These are phyloP conservation scores for Melanaphis sacchari DNA, from an alignment of 1,140 invertebrate genomes.

Conservation along the genomic window DNA sequence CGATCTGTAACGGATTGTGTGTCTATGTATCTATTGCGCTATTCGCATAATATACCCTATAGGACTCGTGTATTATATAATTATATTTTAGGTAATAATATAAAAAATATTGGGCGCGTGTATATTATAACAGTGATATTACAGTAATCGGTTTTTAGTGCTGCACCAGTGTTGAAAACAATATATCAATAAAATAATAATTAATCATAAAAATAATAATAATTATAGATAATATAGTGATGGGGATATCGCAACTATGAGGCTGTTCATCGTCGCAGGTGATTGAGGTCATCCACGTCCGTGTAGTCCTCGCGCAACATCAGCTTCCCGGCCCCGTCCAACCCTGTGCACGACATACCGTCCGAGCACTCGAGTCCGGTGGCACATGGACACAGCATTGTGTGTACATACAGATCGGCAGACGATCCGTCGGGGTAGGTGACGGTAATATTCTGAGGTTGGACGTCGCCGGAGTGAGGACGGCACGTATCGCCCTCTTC, in stretches of 20 bases:
- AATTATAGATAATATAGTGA: neutral
- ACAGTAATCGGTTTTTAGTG: neutral
- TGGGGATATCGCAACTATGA: neutral
- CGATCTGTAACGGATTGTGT: neutral
- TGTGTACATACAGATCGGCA: constrained; percentile 18
- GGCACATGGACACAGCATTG: constrained; percentile 19
- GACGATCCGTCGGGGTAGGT: constrained; percentile 41
- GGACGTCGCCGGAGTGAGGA: neutral
- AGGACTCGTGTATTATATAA: neutral
- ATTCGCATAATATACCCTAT: neutral
- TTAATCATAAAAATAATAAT: neutral
- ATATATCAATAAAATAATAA: neutral
- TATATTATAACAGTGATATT: neutral
- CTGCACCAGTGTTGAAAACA: neutral
- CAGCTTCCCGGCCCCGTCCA: constrained; percentile 34
- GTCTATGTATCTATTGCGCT: neutral
- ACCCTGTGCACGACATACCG: constrained; percentile 14
- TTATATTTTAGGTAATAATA: neutral
- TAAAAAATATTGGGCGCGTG: neutral
- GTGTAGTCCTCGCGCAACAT: constrained; percentile 46
- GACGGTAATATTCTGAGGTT: neutral
- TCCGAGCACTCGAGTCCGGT: constrained; percentile 18
- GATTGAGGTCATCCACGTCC: constrained; percentile 45
- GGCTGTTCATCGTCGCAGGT: neutral
- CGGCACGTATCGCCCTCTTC: constrained; percentile 26